These are phyloP conservation scores for Andricus grossulariae DNA, from an alignment of 1,140 invertebrate genomes.

Conservation along the genomic window DNA sequence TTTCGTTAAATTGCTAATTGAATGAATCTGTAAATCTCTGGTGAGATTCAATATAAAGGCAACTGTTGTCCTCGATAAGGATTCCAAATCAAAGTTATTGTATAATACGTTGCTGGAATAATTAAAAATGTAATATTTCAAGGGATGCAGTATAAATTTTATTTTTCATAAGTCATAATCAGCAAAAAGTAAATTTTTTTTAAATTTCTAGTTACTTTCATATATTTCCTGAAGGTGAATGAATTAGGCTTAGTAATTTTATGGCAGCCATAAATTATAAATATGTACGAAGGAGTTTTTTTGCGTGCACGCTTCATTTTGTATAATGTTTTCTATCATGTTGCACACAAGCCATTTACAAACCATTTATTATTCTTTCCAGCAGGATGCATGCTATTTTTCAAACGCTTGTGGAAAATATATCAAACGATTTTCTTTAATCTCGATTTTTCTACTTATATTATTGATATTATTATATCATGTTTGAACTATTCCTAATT, in stretches of 20 bases:
- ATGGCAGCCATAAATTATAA: neutral
- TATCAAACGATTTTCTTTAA: neutral
- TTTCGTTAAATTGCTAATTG: neutral
- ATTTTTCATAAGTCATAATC: no score
- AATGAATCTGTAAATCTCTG: neutral
- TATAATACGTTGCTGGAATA: neutral
- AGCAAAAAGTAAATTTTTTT: no score
- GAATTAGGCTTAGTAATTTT: neutral
- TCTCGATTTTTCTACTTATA: neutral
- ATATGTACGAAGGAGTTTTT: neutral
- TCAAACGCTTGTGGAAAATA: neutral
- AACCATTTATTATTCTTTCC: neutral
- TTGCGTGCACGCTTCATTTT: neutral
- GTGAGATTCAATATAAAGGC: neutral
- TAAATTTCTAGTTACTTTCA: neutral
- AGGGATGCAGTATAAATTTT: no score
- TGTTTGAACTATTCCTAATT: neutral
- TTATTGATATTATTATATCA: neutral
- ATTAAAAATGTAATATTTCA: no score
- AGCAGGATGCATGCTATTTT: neutral
- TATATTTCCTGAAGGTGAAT: neutral
- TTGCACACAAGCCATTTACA: neutral
- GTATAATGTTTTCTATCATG: neutral
- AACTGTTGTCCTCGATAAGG: neutral
- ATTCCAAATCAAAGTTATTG: slow-evolving; percentile 1